phyloP scores from a whole-genome alignment of 2,113 vertebrate genomes.

The Ictalurus furcatus region DNA sequence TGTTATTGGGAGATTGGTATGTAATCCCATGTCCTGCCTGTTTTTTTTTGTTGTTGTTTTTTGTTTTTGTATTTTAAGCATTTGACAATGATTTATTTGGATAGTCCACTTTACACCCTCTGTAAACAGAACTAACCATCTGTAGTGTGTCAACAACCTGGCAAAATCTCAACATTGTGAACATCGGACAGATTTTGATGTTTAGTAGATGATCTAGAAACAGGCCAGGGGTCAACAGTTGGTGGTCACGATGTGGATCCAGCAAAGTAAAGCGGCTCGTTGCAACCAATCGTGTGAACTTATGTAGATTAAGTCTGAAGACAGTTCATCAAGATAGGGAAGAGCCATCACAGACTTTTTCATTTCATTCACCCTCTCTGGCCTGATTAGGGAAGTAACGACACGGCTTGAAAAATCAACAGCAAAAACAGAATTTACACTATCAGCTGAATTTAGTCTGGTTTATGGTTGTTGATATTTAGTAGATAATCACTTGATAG shows the following conservation, averaged over 20 bases:
- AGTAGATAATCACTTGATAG: background rate
- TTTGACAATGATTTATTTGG: background rate
- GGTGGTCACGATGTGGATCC: background rate
- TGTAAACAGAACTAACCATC: background rate
- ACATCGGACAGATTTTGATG: background rate
- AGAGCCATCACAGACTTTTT: background rate
- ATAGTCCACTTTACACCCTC: background rate
- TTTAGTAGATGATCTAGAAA: background rate
- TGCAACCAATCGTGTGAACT: background rate
- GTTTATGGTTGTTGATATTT: background rate
- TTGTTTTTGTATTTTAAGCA: background rate
- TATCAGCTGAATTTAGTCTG: too few species aligned
- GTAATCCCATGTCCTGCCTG: background rate
- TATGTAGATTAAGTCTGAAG: background rate
- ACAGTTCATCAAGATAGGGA: background rate
- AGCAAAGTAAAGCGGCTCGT: background rate
- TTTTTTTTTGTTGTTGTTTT: background rate
- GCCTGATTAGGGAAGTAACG: too few species aligned
- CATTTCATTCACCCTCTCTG: too few species aligned
- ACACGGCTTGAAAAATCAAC: too few species aligned
- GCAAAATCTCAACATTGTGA: background rate
- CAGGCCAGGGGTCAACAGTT: background rate
- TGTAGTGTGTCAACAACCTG: background rate
- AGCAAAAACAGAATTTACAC: too few species aligned
- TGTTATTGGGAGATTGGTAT: background rate